Percentiles rank a stretch among this genome's conserved stretches.
These are phyloP conservation scores for Bovichtus variegatus DNA, from an alignment of 2,797 vertebrate species.

Conservation along the genomic window DNA sequence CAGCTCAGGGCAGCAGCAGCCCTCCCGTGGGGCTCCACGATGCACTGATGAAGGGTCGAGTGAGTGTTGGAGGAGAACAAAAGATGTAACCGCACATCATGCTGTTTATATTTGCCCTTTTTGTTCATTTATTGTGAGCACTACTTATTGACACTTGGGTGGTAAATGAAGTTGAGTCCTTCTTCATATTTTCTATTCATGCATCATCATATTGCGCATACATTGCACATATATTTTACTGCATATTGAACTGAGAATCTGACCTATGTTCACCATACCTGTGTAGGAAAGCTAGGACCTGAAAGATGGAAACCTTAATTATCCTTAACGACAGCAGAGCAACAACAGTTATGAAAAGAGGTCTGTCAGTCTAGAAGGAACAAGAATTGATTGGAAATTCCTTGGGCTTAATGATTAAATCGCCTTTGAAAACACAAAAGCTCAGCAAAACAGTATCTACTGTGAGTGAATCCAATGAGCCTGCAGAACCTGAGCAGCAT, in stretches of 20 bases:
- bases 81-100: constrained; percentile 27
- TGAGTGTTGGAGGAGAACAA: constrained; percentile 42
- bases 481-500: neutral
- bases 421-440: neutral
- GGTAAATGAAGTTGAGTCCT: neutral
- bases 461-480: constrained; percentile 2
- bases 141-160: neutral
- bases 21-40: constrained; percentile 26
- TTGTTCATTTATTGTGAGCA: constrained; percentile 12
- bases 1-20: constrained; percentile 55
- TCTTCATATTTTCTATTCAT: neutral
- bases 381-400: neutral
- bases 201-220: neutral
- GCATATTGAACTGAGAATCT: neutral
- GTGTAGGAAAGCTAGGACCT: neutral
- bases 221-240: neutral
- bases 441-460: neutral
- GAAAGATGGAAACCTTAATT: neutral
- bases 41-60: constrained; percentile 25
- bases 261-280: too few species aligned
- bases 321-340: neutral
- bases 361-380: neutral
- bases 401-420: neutral
- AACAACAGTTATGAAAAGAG: neutral
- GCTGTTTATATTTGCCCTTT: constrained; percentile 3